Evolutionary conservation across 2,888 invertebrate genomes (phyloP), one percentile per base, ranked within the genome.

Genomic region (Aspidiotus destructor): DNA sequence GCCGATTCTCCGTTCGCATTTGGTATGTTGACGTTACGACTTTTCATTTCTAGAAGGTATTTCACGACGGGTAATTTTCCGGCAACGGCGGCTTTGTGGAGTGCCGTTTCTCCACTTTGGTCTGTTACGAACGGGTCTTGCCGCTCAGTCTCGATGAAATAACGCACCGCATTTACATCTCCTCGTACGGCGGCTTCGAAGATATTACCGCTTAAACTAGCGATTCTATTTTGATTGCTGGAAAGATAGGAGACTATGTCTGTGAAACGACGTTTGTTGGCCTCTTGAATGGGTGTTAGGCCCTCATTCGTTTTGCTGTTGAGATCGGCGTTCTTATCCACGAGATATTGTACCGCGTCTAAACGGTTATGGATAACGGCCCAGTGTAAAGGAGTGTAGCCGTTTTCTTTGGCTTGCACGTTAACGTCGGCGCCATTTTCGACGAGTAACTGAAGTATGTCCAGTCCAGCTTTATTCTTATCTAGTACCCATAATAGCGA

Each of bases 391-490:
- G 58, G 13, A 13, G 58, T 57, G 17, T 28, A 57, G 15, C 58
- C 58, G 11, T 57, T 28, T n/a, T 15, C 13, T 48, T 48, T 48
- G n/a, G 10, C 48, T n/a, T 48, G 10, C 48, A 57, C 11, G 15
- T 57, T 57, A n/a, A 57, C 15, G 13, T 57, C 58, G 15, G 58
- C 58, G 58, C 40, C 58, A 15, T 57, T 57, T 10, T 57, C 15
- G 11, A 57, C 15, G 40, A 57, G 58, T 10, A n/a, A 17, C 15
- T 57, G 16, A 57, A 57, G 10, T 15, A 57, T 10, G 10, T 57
- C 13, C 11, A 57, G 10, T 10, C 15, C 15, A 15, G 17, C 58
- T 15, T 57, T 15, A 57, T 57, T 57, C 11, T 15, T 57, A 28
- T 17, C 40, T 13, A 57, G 2, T 10, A 15, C 16, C 40, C 16